A percentile compares a stretch with the other conserved stretches of the same genome.
phyloP scores from a whole-genome alignment of 2,888 invertebrate species.

The Torymus texanus region DNA sequence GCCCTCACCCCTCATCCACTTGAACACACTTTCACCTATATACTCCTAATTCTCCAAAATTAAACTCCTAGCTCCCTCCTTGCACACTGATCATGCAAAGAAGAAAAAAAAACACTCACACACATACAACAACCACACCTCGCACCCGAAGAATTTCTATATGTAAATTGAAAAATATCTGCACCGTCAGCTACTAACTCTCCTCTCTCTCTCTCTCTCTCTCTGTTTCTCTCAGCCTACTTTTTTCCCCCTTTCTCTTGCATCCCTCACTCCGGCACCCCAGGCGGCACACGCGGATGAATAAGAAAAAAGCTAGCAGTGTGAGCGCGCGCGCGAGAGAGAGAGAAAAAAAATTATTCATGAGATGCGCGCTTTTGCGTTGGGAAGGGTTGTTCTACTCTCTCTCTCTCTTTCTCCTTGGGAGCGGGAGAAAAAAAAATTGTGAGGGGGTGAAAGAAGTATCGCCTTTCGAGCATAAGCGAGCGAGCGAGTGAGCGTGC shows the following conservation, averaged over 20 bases:
- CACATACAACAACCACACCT: background rate
- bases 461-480: background rate
- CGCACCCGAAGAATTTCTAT: constrained; percentile 35
- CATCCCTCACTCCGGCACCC: background rate
- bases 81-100: background rate
- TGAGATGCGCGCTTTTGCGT: constrained; percentile 46
- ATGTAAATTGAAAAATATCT: constrained; percentile 53
- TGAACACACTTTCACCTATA: background rate
- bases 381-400: background rate
- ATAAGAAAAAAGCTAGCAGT: constrained; percentile 39
- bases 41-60: constrained; percentile 36
- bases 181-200: constrained; percentile 36
- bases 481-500: background rate
- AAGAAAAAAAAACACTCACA: background rate
- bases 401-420: constrained; percentile 4
- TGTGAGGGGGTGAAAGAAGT: background rate
- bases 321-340: background rate
- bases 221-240: constrained; percentile 33
- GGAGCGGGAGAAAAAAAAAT: constrained; percentile 27
- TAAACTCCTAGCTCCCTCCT: constrained; percentile 1
- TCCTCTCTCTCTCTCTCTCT: constrained; percentile 3
- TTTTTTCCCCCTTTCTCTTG: constrained; percentile 19
- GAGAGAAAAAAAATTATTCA: constrained; percentile 52
- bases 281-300: constrained; percentile 16
- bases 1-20: background rate